phyloP scores from a whole-genome alignment of 2,888 invertebrate genomes.

The Dryobota labecula region DNA sequence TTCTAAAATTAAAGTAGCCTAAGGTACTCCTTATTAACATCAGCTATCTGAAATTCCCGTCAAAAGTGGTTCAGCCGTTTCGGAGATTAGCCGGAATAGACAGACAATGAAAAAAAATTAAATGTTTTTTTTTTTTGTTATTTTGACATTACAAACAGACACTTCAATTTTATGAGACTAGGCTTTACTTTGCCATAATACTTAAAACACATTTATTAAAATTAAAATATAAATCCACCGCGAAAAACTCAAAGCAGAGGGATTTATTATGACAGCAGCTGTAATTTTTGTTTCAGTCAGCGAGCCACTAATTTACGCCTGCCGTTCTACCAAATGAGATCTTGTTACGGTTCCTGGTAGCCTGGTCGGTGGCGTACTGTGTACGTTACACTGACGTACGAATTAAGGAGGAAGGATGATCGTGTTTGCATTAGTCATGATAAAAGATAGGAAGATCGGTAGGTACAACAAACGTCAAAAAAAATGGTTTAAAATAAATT shows the following conservation, averaged over 20 bases:
- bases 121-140: no score
- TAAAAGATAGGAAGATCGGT: neutral
- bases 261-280: slow-evolving; percentile 48
- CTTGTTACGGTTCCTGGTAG: slow-evolving; percentile 35
- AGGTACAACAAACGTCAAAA: neutral
- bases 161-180: no score
- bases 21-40: no score
- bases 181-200: neutral
- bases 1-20: no score
- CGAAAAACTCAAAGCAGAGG: slow-evolving; percentile 18
- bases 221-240: neutral
- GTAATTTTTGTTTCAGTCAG: slow-evolving; percentile 49
- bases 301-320: slow-evolving; percentile 39
- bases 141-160: no score
- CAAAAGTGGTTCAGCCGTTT: no score
- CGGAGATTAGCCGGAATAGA: no score
- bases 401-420: neutral
- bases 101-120: no score
- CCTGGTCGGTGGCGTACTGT: slow-evolving; percentile 12
- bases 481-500: neutral
- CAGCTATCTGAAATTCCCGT: no score
- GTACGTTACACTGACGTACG: slow-evolving; percentile 21
- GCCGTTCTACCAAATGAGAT: slow-evolving; percentile 44
- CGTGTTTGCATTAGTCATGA: neutral
- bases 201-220: neutral